Base-by-base conservation (phyloP, 2,888 invertebrate species). In the Julus scandinavius region DNA sequence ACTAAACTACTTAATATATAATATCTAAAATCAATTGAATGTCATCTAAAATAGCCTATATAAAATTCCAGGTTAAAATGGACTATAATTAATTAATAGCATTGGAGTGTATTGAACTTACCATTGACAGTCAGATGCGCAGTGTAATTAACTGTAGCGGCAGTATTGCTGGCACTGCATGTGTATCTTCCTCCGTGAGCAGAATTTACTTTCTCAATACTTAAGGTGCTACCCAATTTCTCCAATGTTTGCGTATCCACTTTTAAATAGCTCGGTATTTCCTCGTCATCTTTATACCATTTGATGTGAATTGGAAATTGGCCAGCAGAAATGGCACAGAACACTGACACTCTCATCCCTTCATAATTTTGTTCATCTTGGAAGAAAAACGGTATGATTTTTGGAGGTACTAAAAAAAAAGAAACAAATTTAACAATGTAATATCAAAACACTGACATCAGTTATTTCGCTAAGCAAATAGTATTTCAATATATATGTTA, bases 101-200 rank as follows among this genome's bases (percentile, higher is more conserved):
- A 45, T 7, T 7, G 5, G 45, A 45, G 7, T 45, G 7, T 45
- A 86, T 86, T n/a, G 29, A 38, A 87, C 91, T 93, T 93, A 95
- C 95, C 96, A 92, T 96, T 96, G 20, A 96, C 96, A 20, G 96
- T 96, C 5, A 96, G 93, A 45, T 96, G 96, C 88, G 96, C 96
- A 11, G 96, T 95, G 91, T 95, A 96, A 89, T 94, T 94, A 91
- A 96, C 96, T 5, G 94, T 94, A 15, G 96, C 97, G 17, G 97
- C 97, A 41, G 96, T 94, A 93, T 97, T 97, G 87, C 95, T 95
- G n/a, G 97, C 97, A 88, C 96, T 95, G 92, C 97, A 97, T n/a
- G 97, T 97, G 90, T 91, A 91, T 85, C 89, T 90, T 54, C 91
- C 91, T 49, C 88, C 88, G 54, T 89, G 89, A 11, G 86, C 83